phyloP scores from a whole-genome alignment of 2,113 vertebrate genomes.

The Heterochromis multidens region DNA sequence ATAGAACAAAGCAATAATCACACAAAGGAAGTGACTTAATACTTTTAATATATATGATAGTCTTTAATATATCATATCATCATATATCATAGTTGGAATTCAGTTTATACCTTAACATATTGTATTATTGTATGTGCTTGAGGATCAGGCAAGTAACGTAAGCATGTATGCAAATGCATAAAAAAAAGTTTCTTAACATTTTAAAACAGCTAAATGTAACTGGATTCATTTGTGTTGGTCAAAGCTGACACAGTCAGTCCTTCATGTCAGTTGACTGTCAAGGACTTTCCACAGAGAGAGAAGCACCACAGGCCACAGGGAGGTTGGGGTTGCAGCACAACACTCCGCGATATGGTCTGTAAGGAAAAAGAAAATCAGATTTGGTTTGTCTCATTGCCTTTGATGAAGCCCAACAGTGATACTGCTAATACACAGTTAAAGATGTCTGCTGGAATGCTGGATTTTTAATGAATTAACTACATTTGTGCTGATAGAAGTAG shows the following conservation, averaged over 20 bases:
- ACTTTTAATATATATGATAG: not conserved
- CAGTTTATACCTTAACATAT: not conserved
- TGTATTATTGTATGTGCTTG: not conserved
- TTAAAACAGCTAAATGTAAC: not conserved
- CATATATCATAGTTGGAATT: not conserved
- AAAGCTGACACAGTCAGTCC: not conserved
- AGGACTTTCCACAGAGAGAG: constrained; percentile 25
- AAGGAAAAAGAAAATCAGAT: not conserved
- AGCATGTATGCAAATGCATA: not conserved
- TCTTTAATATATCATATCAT: not conserved
- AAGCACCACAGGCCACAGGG: constrained; percentile 19
- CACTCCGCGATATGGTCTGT: not conserved
- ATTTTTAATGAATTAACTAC: not conserved
- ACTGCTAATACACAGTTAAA: not conserved
- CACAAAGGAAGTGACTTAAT: not conserved
- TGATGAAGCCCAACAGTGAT: not conserved
- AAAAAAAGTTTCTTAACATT: not conserved
- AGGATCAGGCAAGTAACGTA: not conserved
- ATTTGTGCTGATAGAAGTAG: not conserved
- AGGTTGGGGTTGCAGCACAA: not conserved
- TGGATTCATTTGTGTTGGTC: not conserved
- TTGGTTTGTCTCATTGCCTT: not conserved
- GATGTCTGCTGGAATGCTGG: accelerated
- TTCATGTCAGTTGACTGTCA: not conserved
- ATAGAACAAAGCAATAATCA: not conserved